Base-by-base conservation (phyloP, 2,888 invertebrate species). In the Lymantria dispar region DNA sequence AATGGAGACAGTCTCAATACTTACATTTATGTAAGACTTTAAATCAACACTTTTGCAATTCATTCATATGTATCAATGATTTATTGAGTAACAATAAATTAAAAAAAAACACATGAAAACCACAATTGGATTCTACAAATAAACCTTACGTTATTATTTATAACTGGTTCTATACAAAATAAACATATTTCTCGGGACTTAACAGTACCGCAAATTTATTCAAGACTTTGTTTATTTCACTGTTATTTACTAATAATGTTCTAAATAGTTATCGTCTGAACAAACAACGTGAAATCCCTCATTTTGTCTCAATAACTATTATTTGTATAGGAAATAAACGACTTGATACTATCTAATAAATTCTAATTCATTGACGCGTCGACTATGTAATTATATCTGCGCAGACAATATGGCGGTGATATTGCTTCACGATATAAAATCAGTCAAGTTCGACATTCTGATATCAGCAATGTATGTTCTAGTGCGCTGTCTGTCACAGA, bases 1-100 rank as follows among this genome's bases (percentile, higher is more conserved):
- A 60, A 46, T 45, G 67, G 64, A 56, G 61, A 58, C 62, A 43
- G 43, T 47, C 52, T 70, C 22, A 63, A 74, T 74, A 2, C 22
- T 22, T 22, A 22, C 22, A 22, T 22, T 22, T 22, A 22, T 22
- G 22, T 22, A 72, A 68, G 63, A 68, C 64, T 67, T 58, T 43
- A 37, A 61, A 36, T 43, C 22, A 22, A 51, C 50, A 33, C 33
- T 33, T 10, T 33, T 33, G 8, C 8, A 10, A 33, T 7, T 8
- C 33, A 33, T 8, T 7, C 33, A 14, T 40, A 40, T 40, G 40
- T 14, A 14, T 33, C 13, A 40, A 10, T 7, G 13, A 12, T 40
- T 40, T 14, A 37, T 12, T 36, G 36, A 41, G 13, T 44, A 40
- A 41, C 2, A 29, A 29, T 37, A 38, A 7, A 10, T 2, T 14